These are phyloP conservation scores for Pedionomus torquatus DNA, from an alignment of 2,113 vertebrate genomes.

Conservation along the genomic window DNA sequence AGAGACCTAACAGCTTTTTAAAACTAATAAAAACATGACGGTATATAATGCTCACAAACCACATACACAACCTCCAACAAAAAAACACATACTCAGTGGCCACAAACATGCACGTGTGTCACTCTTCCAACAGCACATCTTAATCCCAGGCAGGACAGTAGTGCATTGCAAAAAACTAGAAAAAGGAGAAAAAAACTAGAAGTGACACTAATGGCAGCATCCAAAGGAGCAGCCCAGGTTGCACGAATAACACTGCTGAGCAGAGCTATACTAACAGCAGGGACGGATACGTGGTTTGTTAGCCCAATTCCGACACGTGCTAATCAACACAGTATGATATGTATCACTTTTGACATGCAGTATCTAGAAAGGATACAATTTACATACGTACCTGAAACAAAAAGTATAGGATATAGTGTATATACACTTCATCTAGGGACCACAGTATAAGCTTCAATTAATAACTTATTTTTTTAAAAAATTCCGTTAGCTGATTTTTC, in stretches of 20 bases:
- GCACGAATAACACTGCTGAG: neutral
- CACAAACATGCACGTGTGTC: neutral
- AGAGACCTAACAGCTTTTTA: neutral
- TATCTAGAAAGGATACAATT: neutral
- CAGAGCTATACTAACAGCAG: rapidly evolving
- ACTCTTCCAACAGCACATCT: neutral
- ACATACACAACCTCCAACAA: neutral
- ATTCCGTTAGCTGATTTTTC: neutral
- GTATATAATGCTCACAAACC: neutral
- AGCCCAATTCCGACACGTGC: neutral
- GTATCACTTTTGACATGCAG: neutral
- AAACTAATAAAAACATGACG: neutral
- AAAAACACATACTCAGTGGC: neutral
- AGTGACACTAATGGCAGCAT: neutral
- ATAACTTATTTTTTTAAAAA: neutral
- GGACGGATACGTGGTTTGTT: rapidly evolving
- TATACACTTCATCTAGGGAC: neutral
- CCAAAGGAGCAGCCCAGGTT: neutral
- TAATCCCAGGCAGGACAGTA: neutral
- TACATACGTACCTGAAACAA: neutral
- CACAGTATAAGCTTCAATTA: neutral
- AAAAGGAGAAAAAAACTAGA: neutral
- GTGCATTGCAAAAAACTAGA: neutral
- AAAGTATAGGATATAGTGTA: neutral
- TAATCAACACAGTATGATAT: neutral